These are phyloP conservation scores for Daboia siamensis DNA, from an alignment of 2,113 vertebrate species.

Conservation along the genomic window DNA sequence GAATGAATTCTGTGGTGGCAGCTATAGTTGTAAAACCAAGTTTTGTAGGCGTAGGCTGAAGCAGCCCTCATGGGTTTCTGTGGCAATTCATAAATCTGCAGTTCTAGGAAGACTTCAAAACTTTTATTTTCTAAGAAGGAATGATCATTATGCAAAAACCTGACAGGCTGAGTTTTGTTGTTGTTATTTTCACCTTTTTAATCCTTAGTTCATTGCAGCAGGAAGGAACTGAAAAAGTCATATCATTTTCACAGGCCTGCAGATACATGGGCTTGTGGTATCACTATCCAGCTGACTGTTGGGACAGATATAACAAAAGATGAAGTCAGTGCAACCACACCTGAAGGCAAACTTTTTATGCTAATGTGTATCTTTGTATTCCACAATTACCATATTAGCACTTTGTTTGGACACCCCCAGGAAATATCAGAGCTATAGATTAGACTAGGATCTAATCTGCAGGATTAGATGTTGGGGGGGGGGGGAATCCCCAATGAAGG, in stretches of 20 bases:
- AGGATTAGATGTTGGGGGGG: neutral
- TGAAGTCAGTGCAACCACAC: neutral
- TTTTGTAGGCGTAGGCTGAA: slow-evolving; percentile 53
- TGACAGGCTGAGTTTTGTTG: slow-evolving; percentile 48
- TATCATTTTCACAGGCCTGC: neutral
- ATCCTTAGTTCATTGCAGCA: slow-evolving; percentile 7
- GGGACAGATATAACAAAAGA: neutral
- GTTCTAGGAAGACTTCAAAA: slow-evolving; percentile 70
- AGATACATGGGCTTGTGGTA: neutral
- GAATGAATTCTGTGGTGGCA: slow-evolving; percentile 63
- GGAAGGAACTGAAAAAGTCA: neutral
- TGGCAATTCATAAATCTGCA: slow-evolving; percentile 61
- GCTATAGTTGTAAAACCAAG: slow-evolving; percentile 54
- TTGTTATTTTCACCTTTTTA: slow-evolving; percentile 15
- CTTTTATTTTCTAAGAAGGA: slow-evolving; percentile 61
- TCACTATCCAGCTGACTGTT: neutral
- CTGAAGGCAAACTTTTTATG: neutral
- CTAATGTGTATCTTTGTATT: neutral
- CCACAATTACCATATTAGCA: neutral
- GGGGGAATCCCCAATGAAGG: neutral
- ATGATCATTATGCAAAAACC: slow-evolving; percentile 52
- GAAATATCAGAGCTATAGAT: neutral
- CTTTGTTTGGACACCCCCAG: neutral
- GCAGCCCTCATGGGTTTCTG: slow-evolving; percentile 55
- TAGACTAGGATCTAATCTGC: neutral